Base-by-base conservation (phyloP, 2,113 vertebrate species). In the Pseudorectes ferrugineus region DNA sequence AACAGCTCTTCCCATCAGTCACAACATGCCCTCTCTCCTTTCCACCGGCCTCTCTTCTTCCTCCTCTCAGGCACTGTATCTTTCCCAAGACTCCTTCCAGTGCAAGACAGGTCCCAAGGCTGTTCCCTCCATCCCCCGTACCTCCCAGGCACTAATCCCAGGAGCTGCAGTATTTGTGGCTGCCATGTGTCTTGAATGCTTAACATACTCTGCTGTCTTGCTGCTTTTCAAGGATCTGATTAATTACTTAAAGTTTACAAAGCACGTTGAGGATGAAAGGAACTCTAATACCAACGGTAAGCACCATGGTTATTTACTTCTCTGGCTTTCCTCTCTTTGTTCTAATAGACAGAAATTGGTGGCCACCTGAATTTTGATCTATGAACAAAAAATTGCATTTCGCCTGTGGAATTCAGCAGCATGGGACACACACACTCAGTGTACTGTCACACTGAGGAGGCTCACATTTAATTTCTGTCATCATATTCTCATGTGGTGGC, bases 181-280 rank as follows among this genome's bases (percentile, higher is more conserved):
- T 74, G 40, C 13, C 66, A 5, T 15, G 38, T 26, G 28, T 51
- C 76, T 91, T 6, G 6, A 58, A 82, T 24, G 26, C 28, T 70
- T 58, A 42, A 62, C 0, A 0, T 16, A 9, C 19, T 52, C 48
- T 63, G 29, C 66, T 42, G 10, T 57, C 52, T 48, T 55, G 8
- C 36, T 57, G 78, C 48, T 43, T 67, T 89, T 52, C 87, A 75
- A 67, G 22, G 33, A 87, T 29, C 77, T 68, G 57, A 79, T 89
- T 85, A 84, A 89, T 93, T 82, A 91, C 82, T 68, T 74, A 26
- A 51, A 29, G 24, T 62, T 93, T 81, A 77, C 61, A 92, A 82
- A 88, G 57, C 62, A 79, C 5, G 25, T 14, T 61, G 78, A 79
- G 67, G 65, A 82, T 82, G 45, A 94, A 88, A 88, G 38, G 57